These are phyloP conservation scores for Masnerella sp. DNA, from an alignment of 2,888 invertebrate genomes.

Conservation along the genomic window DNA sequence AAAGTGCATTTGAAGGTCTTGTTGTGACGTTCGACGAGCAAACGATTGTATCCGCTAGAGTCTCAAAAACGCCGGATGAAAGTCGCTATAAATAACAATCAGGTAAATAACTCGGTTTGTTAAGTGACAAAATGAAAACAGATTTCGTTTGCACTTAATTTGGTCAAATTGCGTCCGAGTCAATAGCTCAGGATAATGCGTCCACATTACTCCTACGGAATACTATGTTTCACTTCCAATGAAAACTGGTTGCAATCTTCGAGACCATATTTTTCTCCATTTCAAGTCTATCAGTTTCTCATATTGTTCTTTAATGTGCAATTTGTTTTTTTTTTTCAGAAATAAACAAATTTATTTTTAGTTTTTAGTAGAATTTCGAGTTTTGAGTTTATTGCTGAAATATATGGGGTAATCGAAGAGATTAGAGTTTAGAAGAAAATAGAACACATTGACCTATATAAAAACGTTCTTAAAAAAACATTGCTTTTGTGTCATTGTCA, in stretches of 20 bases:
- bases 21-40: constrained; percentile 17
- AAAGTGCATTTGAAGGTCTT: constrained; percentile 36
- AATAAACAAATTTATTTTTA: no score
- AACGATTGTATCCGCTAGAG: constrained; percentile 40
- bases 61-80: constrained; percentile 44
- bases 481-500: no score
- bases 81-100: constrained; percentile 45
- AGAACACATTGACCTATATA: no score
- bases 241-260: background rate
- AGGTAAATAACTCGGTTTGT: constrained; percentile 41
- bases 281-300: no score
- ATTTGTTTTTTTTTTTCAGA: no score
- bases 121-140: constrained; percentile 36
- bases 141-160: constrained; percentile 29
- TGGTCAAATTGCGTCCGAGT: constrained; percentile 21
- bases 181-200: constrained; percentile 11
- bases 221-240: background rate
- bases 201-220: background rate
- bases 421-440: no score
- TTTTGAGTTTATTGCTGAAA: no score
- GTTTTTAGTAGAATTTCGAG: no score
- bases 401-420: no score
- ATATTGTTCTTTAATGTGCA: no score
- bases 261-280: no score
- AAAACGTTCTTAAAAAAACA: no score